A percentile compares a stretch with the other conserved stretches of the same genome.
These are phyloP conservation scores for Actinemys pallida DNA, from an alignment of 2,113 vertebrate species.

Conservation along the genomic window DNA sequence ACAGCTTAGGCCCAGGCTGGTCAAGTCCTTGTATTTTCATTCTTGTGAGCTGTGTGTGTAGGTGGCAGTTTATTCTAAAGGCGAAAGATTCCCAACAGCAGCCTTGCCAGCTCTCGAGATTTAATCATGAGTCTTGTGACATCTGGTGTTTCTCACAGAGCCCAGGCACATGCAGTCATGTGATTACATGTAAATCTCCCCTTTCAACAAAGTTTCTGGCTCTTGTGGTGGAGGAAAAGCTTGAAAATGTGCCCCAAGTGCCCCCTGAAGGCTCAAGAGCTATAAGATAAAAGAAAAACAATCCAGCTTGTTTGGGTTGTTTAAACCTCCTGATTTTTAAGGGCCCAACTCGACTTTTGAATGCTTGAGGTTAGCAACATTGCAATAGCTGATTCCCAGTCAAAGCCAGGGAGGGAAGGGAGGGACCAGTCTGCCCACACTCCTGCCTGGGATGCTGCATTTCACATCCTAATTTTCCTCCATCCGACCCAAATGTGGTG, in stretches of 20 bases:
- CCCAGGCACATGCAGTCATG: not conserved
- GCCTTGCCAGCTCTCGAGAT: not conserved
- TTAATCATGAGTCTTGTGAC: not conserved
- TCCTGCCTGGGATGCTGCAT: not conserved
- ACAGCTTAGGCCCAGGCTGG: not conserved
- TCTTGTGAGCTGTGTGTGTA: not conserved
- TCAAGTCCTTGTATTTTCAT: not conserved
- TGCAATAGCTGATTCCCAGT: not conserved
- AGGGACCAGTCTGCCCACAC: not conserved
- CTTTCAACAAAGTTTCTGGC: not conserved
- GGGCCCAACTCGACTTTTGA: not conserved
- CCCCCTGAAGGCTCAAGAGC: not conserved
- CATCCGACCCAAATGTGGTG: not conserved
- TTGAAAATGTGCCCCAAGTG: not conserved
- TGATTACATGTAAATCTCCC: not conserved
- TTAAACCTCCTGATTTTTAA: not conserved
- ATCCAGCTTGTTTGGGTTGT: not conserved
- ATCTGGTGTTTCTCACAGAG: not conserved
- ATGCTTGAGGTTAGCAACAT: not conserved
- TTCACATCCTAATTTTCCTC: not conserved
- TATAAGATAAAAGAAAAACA: not conserved
- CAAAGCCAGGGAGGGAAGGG: not conserved
- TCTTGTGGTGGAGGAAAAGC: not conserved
- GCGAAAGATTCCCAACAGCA: not conserved
- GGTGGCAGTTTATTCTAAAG: not conserved